Percentiles rank a stretch among this genome's conserved stretches.
These are phyloP conservation scores for Cyphomyrus plagiostoma DNA, from an alignment of 2,113 vertebrate species.

Conservation along the genomic window DNA sequence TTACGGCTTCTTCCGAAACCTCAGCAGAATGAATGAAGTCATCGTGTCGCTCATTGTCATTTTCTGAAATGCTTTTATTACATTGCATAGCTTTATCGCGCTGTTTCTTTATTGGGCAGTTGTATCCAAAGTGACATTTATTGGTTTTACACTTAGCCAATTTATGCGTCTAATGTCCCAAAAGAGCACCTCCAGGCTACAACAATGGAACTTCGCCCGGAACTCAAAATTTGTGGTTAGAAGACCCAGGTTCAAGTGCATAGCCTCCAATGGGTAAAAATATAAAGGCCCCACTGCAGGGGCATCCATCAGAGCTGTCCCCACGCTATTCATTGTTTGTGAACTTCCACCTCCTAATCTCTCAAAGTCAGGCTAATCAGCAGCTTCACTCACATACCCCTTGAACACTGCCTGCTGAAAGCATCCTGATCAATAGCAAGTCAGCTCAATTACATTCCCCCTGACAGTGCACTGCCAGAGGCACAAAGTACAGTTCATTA, in stretches of 20 bases:
- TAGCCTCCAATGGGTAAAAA: background rate
- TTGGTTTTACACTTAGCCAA: background rate
- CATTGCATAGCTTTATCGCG: background rate
- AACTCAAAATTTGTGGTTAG: background rate
- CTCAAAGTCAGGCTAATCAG: background rate
- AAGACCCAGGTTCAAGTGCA: background rate
- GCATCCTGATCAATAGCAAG: slow-evolving; percentile 12
- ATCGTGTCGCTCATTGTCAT: background rate
- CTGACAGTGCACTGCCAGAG: background rate
- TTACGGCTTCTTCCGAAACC: background rate
- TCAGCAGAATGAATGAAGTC: background rate
- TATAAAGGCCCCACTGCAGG: background rate
- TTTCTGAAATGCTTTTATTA: background rate
- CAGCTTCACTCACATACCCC: background rate
- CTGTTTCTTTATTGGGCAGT: background rate
- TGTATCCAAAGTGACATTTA: background rate
- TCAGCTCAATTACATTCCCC: background rate
- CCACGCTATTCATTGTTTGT: background rate
- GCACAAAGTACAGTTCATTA: background rate
- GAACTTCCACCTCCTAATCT: background rate
- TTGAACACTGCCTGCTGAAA: background rate
- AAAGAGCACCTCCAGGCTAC: background rate
- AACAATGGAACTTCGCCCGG: background rate
- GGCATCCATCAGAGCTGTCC: background rate
- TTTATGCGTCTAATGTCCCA: background rate